Percentiles rank a stretch among this genome's conserved stretches.
Conservation (phyloP, 2,888 invertebrate genomes). For the Maniola hyperantus region DNA sequence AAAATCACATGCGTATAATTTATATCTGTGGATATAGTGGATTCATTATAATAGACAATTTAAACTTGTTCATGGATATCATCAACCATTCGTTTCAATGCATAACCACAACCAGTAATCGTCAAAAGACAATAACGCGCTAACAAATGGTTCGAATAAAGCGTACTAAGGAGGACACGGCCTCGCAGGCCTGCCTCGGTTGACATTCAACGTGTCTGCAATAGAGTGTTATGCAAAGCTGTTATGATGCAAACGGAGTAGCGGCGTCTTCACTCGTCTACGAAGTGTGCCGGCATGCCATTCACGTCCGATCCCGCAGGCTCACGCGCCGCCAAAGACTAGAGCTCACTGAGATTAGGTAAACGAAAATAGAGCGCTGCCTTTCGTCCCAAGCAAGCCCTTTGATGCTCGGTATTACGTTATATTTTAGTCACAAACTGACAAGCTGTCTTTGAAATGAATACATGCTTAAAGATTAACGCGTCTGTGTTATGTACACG, state of each 20-base stretch:
- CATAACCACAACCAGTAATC: constrained; percentile 3
- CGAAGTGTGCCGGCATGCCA: constrained; percentile 48
- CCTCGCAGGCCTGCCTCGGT: constrained; percentile 49
- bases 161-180: constrained; percentile 52
- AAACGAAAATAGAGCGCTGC: constrained; percentile 62
- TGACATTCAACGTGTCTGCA: constrained; percentile 68
- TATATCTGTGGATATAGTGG: background rate
- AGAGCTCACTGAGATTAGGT: constrained; percentile 60
- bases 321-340: constrained; percentile 45
- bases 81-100: constrained; percentile 8
- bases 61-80: background rate
- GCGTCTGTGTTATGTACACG: background rate
- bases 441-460: constrained; percentile 22
- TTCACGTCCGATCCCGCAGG: constrained; percentile 55
- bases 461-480: background rate
- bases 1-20: background rate
- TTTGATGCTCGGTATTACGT: constrained; percentile 46
- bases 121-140: constrained; percentile 24
- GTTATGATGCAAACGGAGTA: constrained; percentile 59
- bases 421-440: constrained; percentile 30
- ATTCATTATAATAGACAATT: background rate
- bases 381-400: constrained; percentile 48
- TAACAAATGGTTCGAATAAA: constrained; percentile 41
- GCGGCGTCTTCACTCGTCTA: constrained; percentile 58
- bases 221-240: constrained; percentile 71